A percentile compares a stretch with the other conserved stretches of the same genome.
Conservation (phyloP, 1,140 invertebrate genomes). For the Drosophila littoralis region DNA sequence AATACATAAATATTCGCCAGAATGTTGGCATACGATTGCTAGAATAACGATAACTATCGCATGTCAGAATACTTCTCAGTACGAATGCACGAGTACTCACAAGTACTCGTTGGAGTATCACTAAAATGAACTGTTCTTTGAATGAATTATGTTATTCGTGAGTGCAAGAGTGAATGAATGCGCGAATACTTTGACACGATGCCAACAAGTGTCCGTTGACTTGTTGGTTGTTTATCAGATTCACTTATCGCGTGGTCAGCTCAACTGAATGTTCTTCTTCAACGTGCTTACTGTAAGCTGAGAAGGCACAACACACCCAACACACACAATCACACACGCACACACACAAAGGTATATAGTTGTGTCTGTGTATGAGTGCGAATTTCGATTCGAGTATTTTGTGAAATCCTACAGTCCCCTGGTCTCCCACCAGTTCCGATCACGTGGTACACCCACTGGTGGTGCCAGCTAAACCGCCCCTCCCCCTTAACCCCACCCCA, state of each 20-base stretch:
- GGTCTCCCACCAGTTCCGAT: slow-evolving; percentile 13
- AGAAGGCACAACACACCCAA: slow-evolving; percentile 15
- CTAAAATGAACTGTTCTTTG: neutral
- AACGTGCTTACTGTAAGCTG: slow-evolving; percentile 34
- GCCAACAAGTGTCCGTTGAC: slow-evolving; percentile 11
- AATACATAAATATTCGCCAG: no score
- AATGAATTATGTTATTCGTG: neutral
- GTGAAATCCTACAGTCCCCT: neutral
- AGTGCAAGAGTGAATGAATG: slow-evolving; percentile 19
- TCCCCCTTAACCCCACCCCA: neutral
- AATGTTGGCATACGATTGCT: neutral
- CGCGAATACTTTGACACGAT: slow-evolving; percentile 10
- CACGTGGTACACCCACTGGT: slow-evolving; percentile 24
- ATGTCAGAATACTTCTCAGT: no score
- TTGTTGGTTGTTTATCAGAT: neutral
- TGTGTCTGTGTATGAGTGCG: slow-evolving; percentile 1
- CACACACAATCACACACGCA: slow-evolving; percentile 1
- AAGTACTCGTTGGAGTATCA: neutral
- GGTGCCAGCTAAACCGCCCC: neutral
- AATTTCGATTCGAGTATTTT: slow-evolving; percentile 12
- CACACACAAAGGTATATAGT: neutral
- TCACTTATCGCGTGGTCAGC: slow-evolving; percentile 32
- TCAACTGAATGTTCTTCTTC: slow-evolving; percentile 3
- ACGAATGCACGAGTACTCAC: no score
- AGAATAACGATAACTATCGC: neutral